Base-by-base conservation (phyloP, 2,888 invertebrate species). In the Ptychoptera albimana region DNA sequence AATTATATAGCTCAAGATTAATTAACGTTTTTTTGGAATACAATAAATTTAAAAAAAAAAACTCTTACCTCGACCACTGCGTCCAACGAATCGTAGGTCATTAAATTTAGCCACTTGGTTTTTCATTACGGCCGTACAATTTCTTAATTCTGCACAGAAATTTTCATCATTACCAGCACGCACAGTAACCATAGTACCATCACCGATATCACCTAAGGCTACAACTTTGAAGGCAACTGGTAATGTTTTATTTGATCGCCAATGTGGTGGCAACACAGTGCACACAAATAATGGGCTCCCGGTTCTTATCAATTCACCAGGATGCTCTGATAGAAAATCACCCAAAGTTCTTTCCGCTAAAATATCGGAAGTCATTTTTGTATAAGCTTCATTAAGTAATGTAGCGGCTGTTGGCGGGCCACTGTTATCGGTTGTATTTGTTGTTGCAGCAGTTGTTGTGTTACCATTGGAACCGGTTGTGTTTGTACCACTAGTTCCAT, bases 61-160 rank as follows among this genome's bases (percentile, higher is more conserved):
- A 16, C 14, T 72, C 79, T 82, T 71, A 96, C 98, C 98, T 81
- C 98, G 76, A 57, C 98, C 98, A 64, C 94, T 94, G 64, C 96
- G 77, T 54, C 97, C 97, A 57, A 98, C 93, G 73, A 98, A 98
- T 64, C 98, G 76, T 57, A 98, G 73, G 71, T 98, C 98, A 66
- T 94, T 94, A 70, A 98, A 98, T 70, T 94, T 93, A 54, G 98
- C 97, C 56, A 97, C 91, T 65, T 94, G 92, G 66, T 94, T 93
- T 73, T 94, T 94, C 86, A 97, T 92, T 58, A 93, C 82, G 31
- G 97, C 92, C 43, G 89, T 87, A 55, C 84, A 85, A 69, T 98
- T 98, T 58, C 93, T 69, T 54, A 96, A 67, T 65, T 98, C 97
- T 36, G 92, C 96, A 61, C 89, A 92, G 64, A 82, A 92, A 69